Percentiles rank a stretch among this genome's conserved stretches.
Evolutionary conservation across 2,888 invertebrate genomes (phyloP).

Genomic region (Salticus scenicus): DNA sequence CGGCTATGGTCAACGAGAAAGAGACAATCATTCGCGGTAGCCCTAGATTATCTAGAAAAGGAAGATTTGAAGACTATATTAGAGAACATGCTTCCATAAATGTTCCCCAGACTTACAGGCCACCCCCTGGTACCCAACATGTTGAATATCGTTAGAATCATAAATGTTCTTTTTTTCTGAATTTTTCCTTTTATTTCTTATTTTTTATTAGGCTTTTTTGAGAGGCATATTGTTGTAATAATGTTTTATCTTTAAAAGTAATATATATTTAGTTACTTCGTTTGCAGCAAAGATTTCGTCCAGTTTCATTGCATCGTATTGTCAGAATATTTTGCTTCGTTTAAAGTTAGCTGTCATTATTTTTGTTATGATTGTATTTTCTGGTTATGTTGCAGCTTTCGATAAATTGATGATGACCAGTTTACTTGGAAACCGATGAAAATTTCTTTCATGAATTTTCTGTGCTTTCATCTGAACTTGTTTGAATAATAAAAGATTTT

Average conservation of each 20-base stretch:
- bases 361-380: background rate
- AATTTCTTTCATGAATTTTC: no score
- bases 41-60: constrained; percentile 43
- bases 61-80: constrained; percentile 62
- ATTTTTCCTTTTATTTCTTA: background rate
- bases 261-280: background rate
- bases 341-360: background rate
- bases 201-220: constrained; percentile 10
- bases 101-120: constrained; percentile 72
- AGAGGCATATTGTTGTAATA: constrained; percentile 12
- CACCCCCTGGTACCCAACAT: constrained; percentile 73
- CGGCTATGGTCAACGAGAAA: background rate
- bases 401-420: no score
- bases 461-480: no score
- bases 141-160: constrained; percentile 59
- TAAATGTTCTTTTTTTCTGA: background rate
- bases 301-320: background rate
- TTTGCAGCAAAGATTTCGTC: background rate
- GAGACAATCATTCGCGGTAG: constrained; percentile 21
- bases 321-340: background rate
- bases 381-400: no score
- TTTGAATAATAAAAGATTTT: no score
- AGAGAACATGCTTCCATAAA: constrained; percentile 65
- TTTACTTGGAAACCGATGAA: no score
- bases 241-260: background rate